phyloP scores from a whole-genome alignment of 2,888 invertebrate species.

The Molanna angustata region DNA sequence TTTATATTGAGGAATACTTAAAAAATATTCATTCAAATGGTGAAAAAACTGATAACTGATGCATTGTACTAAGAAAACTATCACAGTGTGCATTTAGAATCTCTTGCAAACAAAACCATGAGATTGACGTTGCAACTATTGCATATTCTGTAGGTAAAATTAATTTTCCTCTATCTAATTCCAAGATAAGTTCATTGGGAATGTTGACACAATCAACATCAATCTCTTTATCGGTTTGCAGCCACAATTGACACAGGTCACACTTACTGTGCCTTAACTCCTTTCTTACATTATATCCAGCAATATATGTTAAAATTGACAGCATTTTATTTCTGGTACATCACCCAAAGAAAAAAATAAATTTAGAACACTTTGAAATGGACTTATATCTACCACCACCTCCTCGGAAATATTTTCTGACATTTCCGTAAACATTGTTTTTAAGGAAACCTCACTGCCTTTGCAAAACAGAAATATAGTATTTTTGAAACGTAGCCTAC shows the following conservation, averaged over 20 bases:
- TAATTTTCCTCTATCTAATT: conserved; percentile 1
- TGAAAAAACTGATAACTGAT: conserved; percentile 1
- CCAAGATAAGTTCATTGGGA: neutral
- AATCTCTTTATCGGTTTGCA: neutral
- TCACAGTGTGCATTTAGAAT: neutral
- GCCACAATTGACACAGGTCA: neutral
- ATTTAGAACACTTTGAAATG: neutral
- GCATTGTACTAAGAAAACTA: neutral
- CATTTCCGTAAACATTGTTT: neutral
- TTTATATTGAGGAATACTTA: neutral
- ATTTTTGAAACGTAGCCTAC: neutral
- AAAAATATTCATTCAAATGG: too few species aligned
- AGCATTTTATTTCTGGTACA: neutral
- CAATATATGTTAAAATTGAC: conserved; percentile 3
- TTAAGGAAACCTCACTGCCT: neutral
- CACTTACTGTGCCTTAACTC: neutral
- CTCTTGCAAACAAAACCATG: neutral
- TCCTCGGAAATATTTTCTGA: neutral
- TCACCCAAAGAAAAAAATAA: neutral
- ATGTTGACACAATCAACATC: neutral
- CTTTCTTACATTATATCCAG: neutral
- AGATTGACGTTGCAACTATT: neutral
- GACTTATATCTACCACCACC: neutral
- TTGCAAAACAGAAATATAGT: neutral
- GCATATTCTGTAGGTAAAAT: neutral